Evolutionary conservation across 2,113 vertebrate genomes (phyloP), one percentile per base, ranked within the genome.

Genomic region (Galeopterus variegatus): DNA sequence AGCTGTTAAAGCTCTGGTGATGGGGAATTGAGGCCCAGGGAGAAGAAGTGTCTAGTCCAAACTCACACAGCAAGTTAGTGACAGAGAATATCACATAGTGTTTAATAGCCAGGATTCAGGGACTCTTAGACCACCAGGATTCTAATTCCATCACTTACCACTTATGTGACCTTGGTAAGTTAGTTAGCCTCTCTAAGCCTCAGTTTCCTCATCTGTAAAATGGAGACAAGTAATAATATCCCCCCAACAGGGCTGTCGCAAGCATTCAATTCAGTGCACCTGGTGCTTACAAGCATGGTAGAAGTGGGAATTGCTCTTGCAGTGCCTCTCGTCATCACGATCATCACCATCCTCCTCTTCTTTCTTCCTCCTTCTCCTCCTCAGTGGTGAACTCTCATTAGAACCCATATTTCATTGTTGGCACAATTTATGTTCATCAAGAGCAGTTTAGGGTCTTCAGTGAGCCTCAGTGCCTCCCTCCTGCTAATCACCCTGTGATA

Each of bases 191-290:
- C 23, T 69, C 12, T 76, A 83, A 62, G 8, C 24, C 73, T 96
- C 54, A 33, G 86, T 83, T 86, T 91, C 23, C 31, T 92, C 3
- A n/a, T 94, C 67, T 90, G 6, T 84, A 87, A 89, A 67, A 52
- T 87, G 52, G 70, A 28, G 5, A 2, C 9, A 65, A 79, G 67
- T 50, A 80, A 58, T 67, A 79, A 21, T 56, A 62, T 45, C 2
- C 8, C 41, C 36, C 56, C 83, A 65, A 56, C 1, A 72, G 50
- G 9, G 6, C 56, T 67, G 2, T 41, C 81, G 26, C 60, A 50
- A 76, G 1, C 19, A 52, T 88, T 77, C 52, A 48, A 0, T 54
- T 93, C 41, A 54, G 23, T 41, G 31, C n/a, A 24, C 33, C 41
- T 77, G 73, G 2, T 79, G 4, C 6, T 93, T 54, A 8, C 9